Percentiles rank a stretch among this genome's conserved stretches.
Evolutionary conservation across 2,113 vertebrate species (phyloP).

Genomic region (Tor tambroides): DNA sequence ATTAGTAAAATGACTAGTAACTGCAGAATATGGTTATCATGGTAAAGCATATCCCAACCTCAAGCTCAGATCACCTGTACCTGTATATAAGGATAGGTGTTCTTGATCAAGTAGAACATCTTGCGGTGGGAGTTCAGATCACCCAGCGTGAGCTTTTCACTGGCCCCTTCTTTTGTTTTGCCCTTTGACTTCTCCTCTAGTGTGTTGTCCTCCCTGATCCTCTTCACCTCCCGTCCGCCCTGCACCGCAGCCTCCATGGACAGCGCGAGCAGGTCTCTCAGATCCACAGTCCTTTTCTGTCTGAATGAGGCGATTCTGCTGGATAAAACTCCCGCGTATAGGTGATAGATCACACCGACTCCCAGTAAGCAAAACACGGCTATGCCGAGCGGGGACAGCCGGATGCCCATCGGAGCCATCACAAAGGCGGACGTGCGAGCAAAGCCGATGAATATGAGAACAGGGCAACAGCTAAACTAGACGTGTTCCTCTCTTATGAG

Average conservation of each 20-base stretch:
- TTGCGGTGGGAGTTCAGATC: constrained; percentile 90
- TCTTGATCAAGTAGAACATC: constrained; percentile 89
- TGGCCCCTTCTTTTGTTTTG: constrained; percentile 89
- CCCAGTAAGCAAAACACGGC: constrained; percentile 90
- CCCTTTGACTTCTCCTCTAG: constrained; percentile 90
- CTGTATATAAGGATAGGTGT: constrained; percentile 83
- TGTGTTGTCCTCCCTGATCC: constrained; percentile 81
- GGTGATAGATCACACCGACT: constrained; percentile 91
- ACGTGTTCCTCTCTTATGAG: neutral
- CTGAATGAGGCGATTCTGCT: constrained; percentile 82
- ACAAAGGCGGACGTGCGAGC: neutral
- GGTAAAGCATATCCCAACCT: neutral
- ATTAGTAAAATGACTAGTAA: neutral
- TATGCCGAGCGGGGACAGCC: constrained; percentile 90
- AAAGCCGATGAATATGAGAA: neutral
- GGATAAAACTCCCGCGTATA: constrained; percentile 90
- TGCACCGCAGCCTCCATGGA: constrained; percentile 85
- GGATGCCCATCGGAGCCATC: constrained; percentile 97
- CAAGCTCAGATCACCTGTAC: neutral
- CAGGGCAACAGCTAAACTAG: neutral
- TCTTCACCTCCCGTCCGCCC: constrained; percentile 88
- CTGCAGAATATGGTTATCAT: neutral
- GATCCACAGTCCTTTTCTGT: constrained; percentile 77
- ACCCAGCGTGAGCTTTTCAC: constrained; percentile 87
- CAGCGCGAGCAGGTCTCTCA: constrained; percentile 88